These are phyloP conservation scores for Andrena camellia DNA, from an alignment of 2,888 invertebrate genomes.

Conservation along the genomic window DNA sequence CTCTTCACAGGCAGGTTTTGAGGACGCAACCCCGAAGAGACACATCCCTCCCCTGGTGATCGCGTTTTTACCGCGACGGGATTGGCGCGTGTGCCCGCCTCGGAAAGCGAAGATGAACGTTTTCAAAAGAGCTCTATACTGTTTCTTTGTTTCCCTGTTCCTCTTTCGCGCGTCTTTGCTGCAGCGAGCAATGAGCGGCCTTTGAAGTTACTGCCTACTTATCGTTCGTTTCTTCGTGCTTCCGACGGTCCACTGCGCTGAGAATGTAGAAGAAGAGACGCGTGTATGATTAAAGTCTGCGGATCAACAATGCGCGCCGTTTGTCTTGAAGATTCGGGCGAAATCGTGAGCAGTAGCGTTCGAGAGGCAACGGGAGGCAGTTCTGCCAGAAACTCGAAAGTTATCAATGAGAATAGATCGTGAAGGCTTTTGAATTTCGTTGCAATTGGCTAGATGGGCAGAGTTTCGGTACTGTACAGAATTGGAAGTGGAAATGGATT, in stretches of 20 bases:
- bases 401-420: too few relatives aligned
- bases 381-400: too few relatives aligned
- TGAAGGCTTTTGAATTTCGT: too few relatives aligned
- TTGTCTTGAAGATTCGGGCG: too few relatives aligned
- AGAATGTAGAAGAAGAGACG: neutral
- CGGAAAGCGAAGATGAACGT: neutral
- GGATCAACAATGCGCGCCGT: neutral
- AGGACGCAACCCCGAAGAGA: conserved; percentile 10
- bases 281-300: neutral
- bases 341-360: too few relatives aligned
- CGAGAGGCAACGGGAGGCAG: too few relatives aligned
- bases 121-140: conserved; percentile 5
- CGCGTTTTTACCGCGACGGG: neutral
- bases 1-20: conserved; percentile 8
- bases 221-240: conserved; percentile 3
- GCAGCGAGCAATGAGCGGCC: conserved; percentile 36
- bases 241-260: neutral
- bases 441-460: too few relatives aligned
- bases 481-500: too few relatives aligned
- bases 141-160: neutral
- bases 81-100: neutral
- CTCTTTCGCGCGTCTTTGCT: neutral
- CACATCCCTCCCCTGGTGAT: neutral
- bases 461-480: too few relatives aligned
- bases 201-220: conserved; percentile 31